phyloP scores from a whole-genome alignment of 1,140 invertebrate genomes.

The Drosophila ananassae region DNA sequence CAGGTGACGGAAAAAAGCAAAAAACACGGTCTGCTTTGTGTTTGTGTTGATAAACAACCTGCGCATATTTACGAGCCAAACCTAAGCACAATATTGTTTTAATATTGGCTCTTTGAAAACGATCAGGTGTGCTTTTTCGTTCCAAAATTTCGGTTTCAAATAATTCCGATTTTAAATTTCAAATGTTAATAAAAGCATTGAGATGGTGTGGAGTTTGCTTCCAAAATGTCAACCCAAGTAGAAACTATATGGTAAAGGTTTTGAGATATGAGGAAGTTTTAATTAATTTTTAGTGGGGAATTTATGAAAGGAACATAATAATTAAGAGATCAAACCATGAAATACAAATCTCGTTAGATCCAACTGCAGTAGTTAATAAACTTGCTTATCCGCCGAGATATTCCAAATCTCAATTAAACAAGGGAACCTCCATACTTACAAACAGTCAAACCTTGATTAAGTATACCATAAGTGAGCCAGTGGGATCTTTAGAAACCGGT shows the following conservation, averaged over 20 bases:
- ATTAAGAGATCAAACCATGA: background rate
- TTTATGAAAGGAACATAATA: background rate
- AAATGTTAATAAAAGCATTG: constrained; percentile 15
- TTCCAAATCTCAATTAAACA: background rate
- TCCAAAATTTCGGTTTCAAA: background rate
- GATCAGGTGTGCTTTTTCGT: constrained; percentile 26
- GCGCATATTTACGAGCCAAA: constrained; percentile 15
- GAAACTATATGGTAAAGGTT: constrained; percentile 11
- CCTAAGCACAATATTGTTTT: constrained; percentile 3
- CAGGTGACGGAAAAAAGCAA: constrained; percentile 25
- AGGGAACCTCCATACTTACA: constrained; percentile 1
- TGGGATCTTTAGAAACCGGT: constrained; percentile 38
- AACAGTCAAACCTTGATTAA: constrained; percentile 14
- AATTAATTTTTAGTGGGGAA: background rate
- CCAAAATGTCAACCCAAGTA: background rate
- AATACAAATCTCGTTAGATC: background rate
- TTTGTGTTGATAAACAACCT: constrained; percentile 35
- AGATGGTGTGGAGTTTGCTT: background rate
- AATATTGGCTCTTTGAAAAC: constrained; percentile 21
- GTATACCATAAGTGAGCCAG: background rate
- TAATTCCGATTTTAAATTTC: background rate
- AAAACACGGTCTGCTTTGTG: constrained; percentile 1
- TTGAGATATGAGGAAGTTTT: background rate
- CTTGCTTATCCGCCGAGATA: background rate
- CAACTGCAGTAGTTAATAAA: background rate